Percentiles rank a stretch among this genome's conserved stretches.
Evolutionary conservation across 2,888 invertebrate genomes (phyloP).

Genomic region (Dolichomitus sp.): DNA sequence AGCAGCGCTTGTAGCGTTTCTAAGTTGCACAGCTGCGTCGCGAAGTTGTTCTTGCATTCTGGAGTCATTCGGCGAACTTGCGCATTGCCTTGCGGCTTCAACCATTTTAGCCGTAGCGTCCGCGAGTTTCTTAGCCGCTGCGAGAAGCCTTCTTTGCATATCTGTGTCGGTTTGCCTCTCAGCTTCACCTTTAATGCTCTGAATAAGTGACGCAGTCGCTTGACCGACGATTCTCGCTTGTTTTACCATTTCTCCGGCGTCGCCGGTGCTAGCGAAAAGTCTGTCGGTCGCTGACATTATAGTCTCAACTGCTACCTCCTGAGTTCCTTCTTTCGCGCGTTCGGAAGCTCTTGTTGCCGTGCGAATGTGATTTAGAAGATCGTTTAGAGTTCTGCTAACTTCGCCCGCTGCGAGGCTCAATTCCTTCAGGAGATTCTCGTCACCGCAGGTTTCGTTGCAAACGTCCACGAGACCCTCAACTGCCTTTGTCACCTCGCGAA

Average conservation of each 20-base stretch:
- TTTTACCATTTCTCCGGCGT: conserved; percentile 97
- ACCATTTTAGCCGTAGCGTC: conserved; percentile 99
- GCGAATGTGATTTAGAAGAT: conserved; percentile 96
- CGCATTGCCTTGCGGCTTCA: conserved; percentile 97
- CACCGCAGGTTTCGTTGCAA: conserved; percentile 92
- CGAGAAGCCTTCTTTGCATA: conserved; percentile 95
- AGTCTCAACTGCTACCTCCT: conserved; percentile 94
- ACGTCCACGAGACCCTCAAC: conserved; percentile 96
- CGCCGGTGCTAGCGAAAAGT: conserved; percentile 93
- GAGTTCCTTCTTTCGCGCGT: conserved; percentile 89
- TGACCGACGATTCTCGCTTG: conserved; percentile 97
- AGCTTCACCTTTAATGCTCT: conserved; percentile 97
- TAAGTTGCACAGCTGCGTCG: conserved; percentile 96
- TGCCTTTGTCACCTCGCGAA: conserved; percentile 96
- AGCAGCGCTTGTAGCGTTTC: conserved; percentile 95
- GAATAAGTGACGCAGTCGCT: conserved; percentile 97
- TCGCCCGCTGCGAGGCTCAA: conserved; percentile 94
- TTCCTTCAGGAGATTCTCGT: conserved; percentile 90
- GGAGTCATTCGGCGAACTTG: conserved; percentile 93
- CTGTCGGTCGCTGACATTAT: conserved; percentile 96
- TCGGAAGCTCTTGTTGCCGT: conserved; percentile 89
- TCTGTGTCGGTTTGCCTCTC: conserved; percentile 95
- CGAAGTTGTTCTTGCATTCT: conserved; percentile 94
- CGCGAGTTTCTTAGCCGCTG: conserved; percentile 97
- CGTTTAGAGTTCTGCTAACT: conserved; percentile 95